phyloP scores from a whole-genome alignment of 2,113 vertebrate genomes.

The Tenrec ecaudatus region DNA sequence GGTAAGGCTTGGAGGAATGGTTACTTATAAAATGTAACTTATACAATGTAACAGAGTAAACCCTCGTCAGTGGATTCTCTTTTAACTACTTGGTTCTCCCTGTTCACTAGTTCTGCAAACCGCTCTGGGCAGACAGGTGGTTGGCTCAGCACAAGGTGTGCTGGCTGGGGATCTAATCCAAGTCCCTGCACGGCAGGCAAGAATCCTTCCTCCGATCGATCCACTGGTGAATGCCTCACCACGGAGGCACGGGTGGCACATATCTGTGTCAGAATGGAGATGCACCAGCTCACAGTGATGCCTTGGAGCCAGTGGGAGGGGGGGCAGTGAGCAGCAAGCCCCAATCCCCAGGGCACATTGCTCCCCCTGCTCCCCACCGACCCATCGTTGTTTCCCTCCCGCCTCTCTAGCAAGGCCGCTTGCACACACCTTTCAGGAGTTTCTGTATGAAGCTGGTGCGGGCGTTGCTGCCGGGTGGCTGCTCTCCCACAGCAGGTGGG shows the following conservation, averaged over 20 bases:
- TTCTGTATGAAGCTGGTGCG: neutral
- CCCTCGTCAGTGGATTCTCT: neutral
- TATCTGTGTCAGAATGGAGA: neutral
- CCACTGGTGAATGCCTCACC: neutral
- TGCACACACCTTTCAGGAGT: neutral
- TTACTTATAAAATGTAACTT: neutral
- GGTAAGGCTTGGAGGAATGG: neutral
- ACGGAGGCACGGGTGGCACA: neutral
- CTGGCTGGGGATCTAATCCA: neutral
- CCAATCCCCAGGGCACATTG: neutral
- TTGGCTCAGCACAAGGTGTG: neutral
- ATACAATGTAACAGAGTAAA: neutral
- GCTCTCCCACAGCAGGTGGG: conserved; percentile 9
- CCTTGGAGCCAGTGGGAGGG: neutral
- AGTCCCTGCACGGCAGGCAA: neutral
- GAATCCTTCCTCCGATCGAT: neutral
- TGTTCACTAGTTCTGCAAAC: neutral
- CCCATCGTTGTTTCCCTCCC: neutral
- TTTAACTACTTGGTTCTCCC: neutral
- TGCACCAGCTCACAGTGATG: neutral
- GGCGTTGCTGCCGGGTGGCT: neutral
- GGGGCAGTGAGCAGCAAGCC: no score
- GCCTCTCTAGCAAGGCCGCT: neutral
- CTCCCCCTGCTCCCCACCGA: neutral
- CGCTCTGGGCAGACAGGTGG: neutral